Base-by-base conservation (phyloP, 2,888 invertebrate species). In the Notocelia uddmanniana region DNA sequence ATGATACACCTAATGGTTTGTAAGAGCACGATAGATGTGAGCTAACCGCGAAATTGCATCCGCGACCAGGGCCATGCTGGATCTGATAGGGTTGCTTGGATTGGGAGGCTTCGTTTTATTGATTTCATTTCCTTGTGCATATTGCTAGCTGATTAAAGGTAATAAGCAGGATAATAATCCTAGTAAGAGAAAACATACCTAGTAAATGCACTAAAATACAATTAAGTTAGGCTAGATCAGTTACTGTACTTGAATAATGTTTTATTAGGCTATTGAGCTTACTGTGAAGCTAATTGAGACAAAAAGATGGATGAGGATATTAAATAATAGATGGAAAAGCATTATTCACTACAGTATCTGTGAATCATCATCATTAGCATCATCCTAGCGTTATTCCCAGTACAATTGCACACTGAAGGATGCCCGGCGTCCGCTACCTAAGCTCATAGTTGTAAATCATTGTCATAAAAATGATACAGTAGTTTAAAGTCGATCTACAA, bases 31-130 rank as follows among this genome's bases (percentile, higher is more conserved):
- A 78, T 78, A 74, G 31, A 77, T 75, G 66, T 78, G 76, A 74
- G 79, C 78, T 75, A 78, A 78, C 77, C 78, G 77, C 77, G 76
- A 76, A 79, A 79, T 82, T 78, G 74, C 79, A 70, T 75, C 74
- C 73, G 74, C 73, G 77, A 77, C 76, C 74, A 76, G 77, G 75
- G 74, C 15, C 31, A 31, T 59, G 66, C 15, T 66, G 11, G 37
- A 15, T 31, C 11, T 41, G 34, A 52, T 66, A 70, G 70, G 66
- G 70, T 18, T 70, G 59, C 48, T 34, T n/a, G 18, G 62, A 54
- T 26, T 48, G 13, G 23, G 3, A 3, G 10, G 13, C 50, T 19
- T 19, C 21, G 21, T 59, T 34, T 57, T 19, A 57, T 55, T 26
- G 37, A 31, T 31, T 45, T 54, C 19, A 41, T 18, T 68, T 60